Evolutionary conservation across 1,140 invertebrate species (phyloP).

Genomic region (Copidosoma floridanum): DNA sequence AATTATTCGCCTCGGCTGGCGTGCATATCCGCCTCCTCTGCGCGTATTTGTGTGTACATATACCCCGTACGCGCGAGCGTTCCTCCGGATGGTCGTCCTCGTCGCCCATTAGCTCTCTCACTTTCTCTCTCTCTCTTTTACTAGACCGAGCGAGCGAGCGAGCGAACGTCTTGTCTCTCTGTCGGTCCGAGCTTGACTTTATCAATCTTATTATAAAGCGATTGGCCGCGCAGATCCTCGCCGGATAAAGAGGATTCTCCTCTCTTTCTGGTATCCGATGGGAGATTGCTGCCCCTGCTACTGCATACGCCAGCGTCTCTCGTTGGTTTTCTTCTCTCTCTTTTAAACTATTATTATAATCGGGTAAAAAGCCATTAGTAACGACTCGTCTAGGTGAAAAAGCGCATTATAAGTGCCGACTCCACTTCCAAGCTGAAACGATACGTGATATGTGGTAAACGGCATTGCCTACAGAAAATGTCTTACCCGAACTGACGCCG

Average conservation of each 20-base stretch:
- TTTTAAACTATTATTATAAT: too few relatives aligned
- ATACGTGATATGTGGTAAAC: too few relatives aligned
- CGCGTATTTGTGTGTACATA: slow-evolving; percentile 28
- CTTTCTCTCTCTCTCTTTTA: background rate
- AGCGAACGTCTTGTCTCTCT: background rate
- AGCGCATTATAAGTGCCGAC: too few relatives aligned
- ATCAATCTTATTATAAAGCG: slow-evolving; percentile 56
- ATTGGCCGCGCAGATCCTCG: slow-evolving; percentile 35
- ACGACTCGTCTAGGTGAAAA: too few relatives aligned
- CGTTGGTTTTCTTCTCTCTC: too few relatives aligned
- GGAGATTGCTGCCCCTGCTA: too few relatives aligned
- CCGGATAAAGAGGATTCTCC: background rate
- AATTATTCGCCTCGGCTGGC: slow-evolving; percentile 49
- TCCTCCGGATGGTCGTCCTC: background rate
- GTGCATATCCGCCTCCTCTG: slow-evolving; percentile 50
- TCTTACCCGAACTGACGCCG: slow-evolving; percentile 82
- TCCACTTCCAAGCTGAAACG: too few relatives aligned
- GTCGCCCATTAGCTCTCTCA: background rate
- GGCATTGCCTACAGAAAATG: too few relatives aligned
- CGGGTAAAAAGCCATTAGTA: too few relatives aligned
- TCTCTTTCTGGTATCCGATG: too few relatives aligned
- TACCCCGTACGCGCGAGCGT: slow-evolving; percentile 40
- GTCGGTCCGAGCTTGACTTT: slow-evolving; percentile 43
- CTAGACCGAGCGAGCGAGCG: background rate
- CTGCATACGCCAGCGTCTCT: too few relatives aligned